phyloP scores from a whole-genome alignment of 2,113 vertebrate genomes.

The Amphilophus citrinellus region DNA sequence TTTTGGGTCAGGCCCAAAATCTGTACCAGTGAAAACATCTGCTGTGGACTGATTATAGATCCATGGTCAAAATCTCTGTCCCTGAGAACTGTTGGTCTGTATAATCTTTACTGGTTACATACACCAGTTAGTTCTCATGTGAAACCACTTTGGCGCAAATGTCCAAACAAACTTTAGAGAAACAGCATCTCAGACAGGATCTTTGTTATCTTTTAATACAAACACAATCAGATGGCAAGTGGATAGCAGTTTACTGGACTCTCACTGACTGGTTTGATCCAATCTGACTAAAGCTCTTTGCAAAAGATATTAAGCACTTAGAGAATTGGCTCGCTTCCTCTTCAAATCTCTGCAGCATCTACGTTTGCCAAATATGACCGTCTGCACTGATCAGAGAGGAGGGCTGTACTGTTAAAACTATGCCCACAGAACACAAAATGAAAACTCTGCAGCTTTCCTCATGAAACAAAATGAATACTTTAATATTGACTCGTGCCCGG shows the following conservation, averaged over 20 bases:
- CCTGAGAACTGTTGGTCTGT: not conserved
- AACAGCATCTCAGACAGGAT: conserved; percentile 6
- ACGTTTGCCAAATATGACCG: conserved; percentile 17
- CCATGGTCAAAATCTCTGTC: not conserved
- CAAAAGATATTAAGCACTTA: conserved; percentile 29
- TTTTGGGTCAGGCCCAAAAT: not conserved
- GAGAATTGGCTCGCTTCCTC: conserved; percentile 17
- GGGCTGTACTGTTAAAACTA: conserved; percentile 18
- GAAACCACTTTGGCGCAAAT: not conserved
- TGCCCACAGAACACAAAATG: not conserved
- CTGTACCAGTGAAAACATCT: not conserved
- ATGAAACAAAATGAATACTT: conserved; percentile 58
- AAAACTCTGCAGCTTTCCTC: conserved; percentile 39
- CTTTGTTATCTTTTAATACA: conserved; percentile 26
- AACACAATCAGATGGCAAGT: not conserved
- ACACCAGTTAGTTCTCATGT: not conserved
- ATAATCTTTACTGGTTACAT: not conserved
- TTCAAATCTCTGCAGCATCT: conserved; percentile 35
- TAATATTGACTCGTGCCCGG: conserved; percentile 56
- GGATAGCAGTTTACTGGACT: conserved; percentile 9
- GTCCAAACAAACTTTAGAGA: conserved; percentile 11
- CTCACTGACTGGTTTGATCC: conserved; percentile 44
- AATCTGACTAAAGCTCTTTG: conserved; percentile 46
- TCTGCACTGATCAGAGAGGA: not conserved
- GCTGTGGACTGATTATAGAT: not conserved